These are phyloP conservation scores for Drosophila arizonae DNA, from an alignment of 1,140 invertebrate genomes.

Conservation along the genomic window DNA sequence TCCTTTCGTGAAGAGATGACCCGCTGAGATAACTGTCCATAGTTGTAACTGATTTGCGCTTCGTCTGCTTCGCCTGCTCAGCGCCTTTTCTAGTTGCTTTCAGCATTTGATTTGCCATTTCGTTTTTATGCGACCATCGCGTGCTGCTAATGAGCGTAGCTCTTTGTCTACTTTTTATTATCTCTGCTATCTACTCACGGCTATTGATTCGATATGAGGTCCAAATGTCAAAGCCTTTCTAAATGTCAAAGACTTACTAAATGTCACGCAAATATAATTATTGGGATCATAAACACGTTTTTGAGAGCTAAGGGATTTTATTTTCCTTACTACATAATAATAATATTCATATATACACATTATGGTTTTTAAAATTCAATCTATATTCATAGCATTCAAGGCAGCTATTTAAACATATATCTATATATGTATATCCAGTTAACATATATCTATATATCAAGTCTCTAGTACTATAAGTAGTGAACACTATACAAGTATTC, in stretches of 20 bases:
- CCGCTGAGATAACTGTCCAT: constrained; percentile 78
- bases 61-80: constrained; percentile 11
- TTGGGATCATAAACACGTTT: background rate
- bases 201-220: constrained; percentile 7
- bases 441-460: too few relatives aligned
- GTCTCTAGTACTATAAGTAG: too few relatives aligned
- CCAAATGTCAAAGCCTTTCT: constrained; percentile 1
- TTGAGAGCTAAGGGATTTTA: background rate
- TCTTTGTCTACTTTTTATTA: constrained; percentile 11
- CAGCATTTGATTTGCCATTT: constrained; percentile 68
- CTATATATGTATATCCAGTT: too few relatives aligned
- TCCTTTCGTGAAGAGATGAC: constrained; percentile 80
- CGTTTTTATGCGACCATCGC: constrained; percentile 69
- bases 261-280: background rate
- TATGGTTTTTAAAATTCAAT: background rate
- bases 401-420: too few relatives aligned
- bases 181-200: background rate
- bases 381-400: too few relatives aligned
- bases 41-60: constrained; percentile 79
- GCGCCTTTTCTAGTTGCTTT: constrained; percentile 8
- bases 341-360: background rate
- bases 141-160: constrained; percentile 64
- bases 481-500: too few relatives aligned
- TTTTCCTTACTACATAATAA: background rate
- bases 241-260: background rate